Conservation (phyloP, 1,140 invertebrate species). For the Heliothis virescens region DNA sequence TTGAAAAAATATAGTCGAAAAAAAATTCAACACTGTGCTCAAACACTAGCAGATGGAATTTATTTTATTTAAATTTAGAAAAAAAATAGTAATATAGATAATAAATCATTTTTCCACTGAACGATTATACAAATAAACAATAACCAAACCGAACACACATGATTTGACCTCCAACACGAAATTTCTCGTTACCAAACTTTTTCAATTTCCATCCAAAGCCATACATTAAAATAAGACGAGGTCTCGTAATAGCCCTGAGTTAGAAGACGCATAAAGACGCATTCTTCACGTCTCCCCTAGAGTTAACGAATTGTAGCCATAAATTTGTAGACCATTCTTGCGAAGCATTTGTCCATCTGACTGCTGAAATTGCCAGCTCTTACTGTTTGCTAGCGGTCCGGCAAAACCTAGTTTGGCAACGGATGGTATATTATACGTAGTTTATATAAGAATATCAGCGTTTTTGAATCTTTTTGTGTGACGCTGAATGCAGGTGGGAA, state of each 20-base stretch:
- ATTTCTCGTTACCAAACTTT: conserved; percentile 5
- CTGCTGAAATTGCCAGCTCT: conserved; percentile 56
- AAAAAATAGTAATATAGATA: no score
- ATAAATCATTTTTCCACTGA: no score
- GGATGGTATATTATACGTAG: conserved; percentile 39
- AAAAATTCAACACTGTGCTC: no score
- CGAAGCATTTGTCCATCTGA: conserved; percentile 63
- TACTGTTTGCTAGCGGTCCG: conserved; percentile 55
- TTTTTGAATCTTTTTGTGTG: conserved; percentile 13
- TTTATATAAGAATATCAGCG: conserved; percentile 22
- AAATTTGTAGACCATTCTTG: conserved; percentile 62
- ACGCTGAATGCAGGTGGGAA: neutral
- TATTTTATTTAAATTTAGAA: no score
- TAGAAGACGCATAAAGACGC: conserved; percentile 46
- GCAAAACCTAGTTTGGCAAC: conserved; percentile 36
- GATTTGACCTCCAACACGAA: neutral
- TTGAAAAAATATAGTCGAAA: no score
- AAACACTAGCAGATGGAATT: no score
- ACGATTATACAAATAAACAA: neutral
- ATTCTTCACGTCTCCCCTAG: conserved; percentile 42
- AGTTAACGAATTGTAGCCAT: conserved; percentile 61
- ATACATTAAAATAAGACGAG: conserved; percentile 40
- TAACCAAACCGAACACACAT: neutral
- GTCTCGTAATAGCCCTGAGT: conserved; percentile 24
- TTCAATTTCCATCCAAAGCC: conserved; percentile 30